Percentiles rank a stretch among this genome's conserved stretches.
phyloP scores from a whole-genome alignment of 2,888 invertebrate genomes.

The Diplolepis rosae region DNA sequence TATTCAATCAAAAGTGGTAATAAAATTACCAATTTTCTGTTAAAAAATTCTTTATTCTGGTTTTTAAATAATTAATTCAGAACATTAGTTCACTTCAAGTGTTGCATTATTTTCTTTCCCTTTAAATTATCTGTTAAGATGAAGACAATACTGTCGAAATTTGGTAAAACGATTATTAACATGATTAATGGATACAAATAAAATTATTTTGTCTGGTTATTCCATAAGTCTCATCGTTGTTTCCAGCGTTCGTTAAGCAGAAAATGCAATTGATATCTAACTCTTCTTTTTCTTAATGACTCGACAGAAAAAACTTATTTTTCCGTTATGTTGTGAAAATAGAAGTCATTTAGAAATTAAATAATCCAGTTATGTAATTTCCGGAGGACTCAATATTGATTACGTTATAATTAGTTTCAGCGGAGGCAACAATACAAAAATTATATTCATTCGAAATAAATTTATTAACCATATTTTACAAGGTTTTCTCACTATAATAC shows the following conservation, averaged over 20 bases:
- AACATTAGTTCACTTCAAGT: neutral
- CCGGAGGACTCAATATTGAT: neutral
- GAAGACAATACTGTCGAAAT: constrained; percentile 42
- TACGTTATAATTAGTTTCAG: neutral
- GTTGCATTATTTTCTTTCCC: constrained; percentile 35
- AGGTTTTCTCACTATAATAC: constrained; percentile 2
- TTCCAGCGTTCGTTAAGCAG: neutral
- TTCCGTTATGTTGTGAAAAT: constrained; percentile 6
- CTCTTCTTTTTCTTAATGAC: too few relatives aligned
- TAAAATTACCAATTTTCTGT: too few relatives aligned
- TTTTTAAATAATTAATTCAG: neutral
- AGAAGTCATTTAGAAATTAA: neutral
- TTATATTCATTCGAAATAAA: constrained; percentile 26
- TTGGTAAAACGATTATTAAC: constrained; percentile 38
- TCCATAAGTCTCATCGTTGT: neutral
- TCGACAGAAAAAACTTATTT: neutral
- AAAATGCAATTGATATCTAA: neutral
- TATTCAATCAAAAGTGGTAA: neutral
- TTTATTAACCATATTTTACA: constrained; percentile 12
- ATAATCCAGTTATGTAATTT: neutral
- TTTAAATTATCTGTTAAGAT: constrained; percentile 38
- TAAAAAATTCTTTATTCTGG: neutral
- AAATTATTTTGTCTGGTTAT: neutral
- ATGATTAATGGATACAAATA: constrained; percentile 27
- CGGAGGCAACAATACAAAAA: neutral